Evolutionary conservation across 1,140 invertebrate species (phyloP).

Genomic region (Drosophila nannoptera): DNA sequence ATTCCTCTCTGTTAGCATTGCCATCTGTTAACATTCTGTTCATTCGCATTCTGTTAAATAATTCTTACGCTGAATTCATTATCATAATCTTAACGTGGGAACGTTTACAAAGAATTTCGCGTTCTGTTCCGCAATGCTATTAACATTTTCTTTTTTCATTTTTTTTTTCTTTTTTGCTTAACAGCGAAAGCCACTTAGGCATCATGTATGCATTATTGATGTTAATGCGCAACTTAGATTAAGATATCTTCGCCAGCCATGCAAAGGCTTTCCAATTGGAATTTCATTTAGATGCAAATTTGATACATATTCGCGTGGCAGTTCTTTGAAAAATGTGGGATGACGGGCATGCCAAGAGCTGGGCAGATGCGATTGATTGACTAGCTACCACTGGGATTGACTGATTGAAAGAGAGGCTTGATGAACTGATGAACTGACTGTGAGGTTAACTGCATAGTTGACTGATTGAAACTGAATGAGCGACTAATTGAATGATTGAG

Average conservation of each 20-base stretch:
- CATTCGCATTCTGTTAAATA: too few species aligned
- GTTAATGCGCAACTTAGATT: background rate
- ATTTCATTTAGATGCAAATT: conserved; percentile 11
- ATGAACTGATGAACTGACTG: too few species aligned
- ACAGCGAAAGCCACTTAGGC: conserved; percentile 5
- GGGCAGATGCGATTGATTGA: conserved; percentile 13
- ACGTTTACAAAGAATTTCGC: too few species aligned
- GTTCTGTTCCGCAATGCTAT: background rate
- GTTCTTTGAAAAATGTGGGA: background rate
- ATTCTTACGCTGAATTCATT: too few species aligned
- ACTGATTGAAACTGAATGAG: background rate
- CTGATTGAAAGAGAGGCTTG: background rate
- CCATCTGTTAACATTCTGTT: too few species aligned
- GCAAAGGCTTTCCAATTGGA: conserved; percentile 1
- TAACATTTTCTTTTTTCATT: background rate
- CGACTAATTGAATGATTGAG: background rate
- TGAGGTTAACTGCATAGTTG: background rate
- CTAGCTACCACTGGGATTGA: conserved; percentile 9
- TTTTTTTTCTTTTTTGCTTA: too few species aligned
- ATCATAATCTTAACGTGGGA: background rate
- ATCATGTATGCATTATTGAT: conserved; percentile 2
- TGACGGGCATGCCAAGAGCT: conserved; percentile 1
- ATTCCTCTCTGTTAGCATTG: too few species aligned
- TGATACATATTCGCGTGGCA: conserved; percentile 4
- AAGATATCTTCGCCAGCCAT: background rate